Conservation (phyloP, 2,797 vertebrate species). For the Cyprinella venusta region DNA sequence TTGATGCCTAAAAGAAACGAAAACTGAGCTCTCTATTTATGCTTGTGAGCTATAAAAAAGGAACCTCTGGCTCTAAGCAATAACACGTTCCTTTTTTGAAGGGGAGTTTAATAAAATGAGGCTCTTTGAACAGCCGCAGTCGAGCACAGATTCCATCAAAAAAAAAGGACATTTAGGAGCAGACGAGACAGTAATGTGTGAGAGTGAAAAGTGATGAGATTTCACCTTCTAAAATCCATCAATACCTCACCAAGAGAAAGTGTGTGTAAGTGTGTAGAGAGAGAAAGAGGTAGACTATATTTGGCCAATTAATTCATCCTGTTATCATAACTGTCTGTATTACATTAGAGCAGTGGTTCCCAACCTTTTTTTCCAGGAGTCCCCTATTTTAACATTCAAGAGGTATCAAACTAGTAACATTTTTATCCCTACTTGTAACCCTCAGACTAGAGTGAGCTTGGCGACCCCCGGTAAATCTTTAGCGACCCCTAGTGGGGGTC, state of each 20-base stretch:
- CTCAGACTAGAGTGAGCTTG: background rate
- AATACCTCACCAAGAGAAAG: slow-evolving; percentile 7
- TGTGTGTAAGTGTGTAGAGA: background rate
- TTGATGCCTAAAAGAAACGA: background rate
- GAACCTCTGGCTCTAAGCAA: background rate
- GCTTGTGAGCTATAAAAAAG: background rate
- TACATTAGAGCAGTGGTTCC: background rate
- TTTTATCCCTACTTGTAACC: background rate
- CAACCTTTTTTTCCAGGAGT: background rate
- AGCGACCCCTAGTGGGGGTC: background rate
- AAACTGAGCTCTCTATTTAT: background rate
- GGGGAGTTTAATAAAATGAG: background rate
- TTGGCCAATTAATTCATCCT: background rate
- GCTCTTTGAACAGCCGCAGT: slow-evolving; percentile 27
- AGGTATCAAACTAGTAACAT: background rate
- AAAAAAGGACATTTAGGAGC: slow-evolving; percentile 16
- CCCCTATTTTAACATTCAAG: background rate
- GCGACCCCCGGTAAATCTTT: background rate
- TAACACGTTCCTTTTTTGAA: background rate
- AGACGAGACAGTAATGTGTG: slow-evolving; percentile 23
- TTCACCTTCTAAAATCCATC: slow-evolving; percentile 4
- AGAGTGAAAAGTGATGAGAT: slow-evolving; percentile 18
- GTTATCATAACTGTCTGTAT: background rate
- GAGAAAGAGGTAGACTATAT: background rate
- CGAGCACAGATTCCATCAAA: slow-evolving; percentile 6